Evolutionary conservation across 2,888 invertebrate species (phyloP), one percentile per base, ranked within the genome.

Genomic region (Oeneis ivallda): DNA sequence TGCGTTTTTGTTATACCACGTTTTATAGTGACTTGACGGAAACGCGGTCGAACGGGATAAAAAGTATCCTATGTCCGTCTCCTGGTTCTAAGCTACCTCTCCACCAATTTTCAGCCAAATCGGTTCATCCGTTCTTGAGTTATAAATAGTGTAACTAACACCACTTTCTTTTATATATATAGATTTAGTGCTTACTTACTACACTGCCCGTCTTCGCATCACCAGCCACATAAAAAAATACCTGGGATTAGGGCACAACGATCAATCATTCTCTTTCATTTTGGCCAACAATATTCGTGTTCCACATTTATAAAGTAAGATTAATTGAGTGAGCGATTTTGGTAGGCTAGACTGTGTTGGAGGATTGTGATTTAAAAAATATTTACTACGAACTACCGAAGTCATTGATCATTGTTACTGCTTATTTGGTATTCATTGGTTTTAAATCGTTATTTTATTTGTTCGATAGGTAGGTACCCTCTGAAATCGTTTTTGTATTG

Each of bases 241-340:
- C 69, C 68, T 69, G 65, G 64, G 70, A 70, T 73, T 73, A 73
- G 68, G 57, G 64, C 37, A 54, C 47, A 26, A 69, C 68, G 75
- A 81, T 82, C 76, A 79, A 82, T 82, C 79, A 81, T 74, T 76
- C 67, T 67, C 70, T 75, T 82, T 80, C 78, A 76, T 74, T 65
- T 52, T 9, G 50, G 54, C 70, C 65, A 64, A 67, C 72, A 67
- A 47, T 47, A 15, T 74, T 73, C 70, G 69, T 70, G 73, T 73
- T 72, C 71, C 72, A 73, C 71, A 70, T 73, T 71, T 72, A 67
- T 72, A 73, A 75, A 75, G 71, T 74, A 73, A 73, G 74, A 77
- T 75, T 74, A 76, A 76, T 76, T 71, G 62, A 67, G 57, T 66
- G 66, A 68, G 53, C 65, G 65, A 60, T 68, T 68, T 70, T 64